phyloP scores from a whole-genome alignment of 2,888 invertebrate genomes.

The Chloroclystis v-ata region DNA sequence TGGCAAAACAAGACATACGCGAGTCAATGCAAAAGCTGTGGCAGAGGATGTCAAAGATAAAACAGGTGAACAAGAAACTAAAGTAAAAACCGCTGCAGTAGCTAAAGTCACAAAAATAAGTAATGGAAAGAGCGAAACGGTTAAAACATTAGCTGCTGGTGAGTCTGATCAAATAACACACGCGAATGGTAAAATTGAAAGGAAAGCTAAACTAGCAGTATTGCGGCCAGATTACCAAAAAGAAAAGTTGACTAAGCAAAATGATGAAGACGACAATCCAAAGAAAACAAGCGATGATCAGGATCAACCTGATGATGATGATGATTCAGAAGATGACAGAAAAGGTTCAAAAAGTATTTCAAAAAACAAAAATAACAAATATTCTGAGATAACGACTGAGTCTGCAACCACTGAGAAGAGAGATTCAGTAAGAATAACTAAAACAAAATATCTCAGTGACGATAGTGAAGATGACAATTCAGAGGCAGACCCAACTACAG shows the following conservation, averaged over 20 bases:
- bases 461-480: no score
- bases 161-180: conserved; percentile 1
- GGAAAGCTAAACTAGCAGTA: neutral
- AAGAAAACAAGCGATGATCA: neutral
- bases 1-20: conserved; percentile 2
- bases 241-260: neutral
- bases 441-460: no score
- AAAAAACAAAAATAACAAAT: no score
- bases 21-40: conserved; percentile 4
- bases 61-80: conserved; percentile 3
- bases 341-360: no score
- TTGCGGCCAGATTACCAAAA: neutral
- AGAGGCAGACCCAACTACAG: no score
- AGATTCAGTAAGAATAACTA: no score
- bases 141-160: neutral
- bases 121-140: conserved; percentile 1
- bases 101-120: conserved; percentile 1
- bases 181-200: conserved; percentile 3
- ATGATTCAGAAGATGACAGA: neutral
- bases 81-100: neutral
- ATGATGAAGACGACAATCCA: neutral
- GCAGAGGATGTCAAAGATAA: neutral
- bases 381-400: no score
- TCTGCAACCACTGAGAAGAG: no score
- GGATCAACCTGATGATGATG: neutral